phyloP scores from a whole-genome alignment of 2,113 vertebrate species.

The Tragelaphus imberbis region DNA sequence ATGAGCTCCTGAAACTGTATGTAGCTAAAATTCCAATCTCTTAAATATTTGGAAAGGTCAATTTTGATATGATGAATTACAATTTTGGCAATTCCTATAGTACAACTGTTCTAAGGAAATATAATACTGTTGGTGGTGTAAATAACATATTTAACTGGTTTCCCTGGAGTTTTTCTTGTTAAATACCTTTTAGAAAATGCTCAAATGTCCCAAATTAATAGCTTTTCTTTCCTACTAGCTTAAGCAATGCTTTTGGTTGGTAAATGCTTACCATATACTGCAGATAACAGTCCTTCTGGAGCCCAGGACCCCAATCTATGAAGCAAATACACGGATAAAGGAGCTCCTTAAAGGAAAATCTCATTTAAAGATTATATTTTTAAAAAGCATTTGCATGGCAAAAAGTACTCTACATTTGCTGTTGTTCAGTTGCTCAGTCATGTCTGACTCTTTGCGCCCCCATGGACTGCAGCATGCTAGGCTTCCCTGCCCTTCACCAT shows the following conservation, averaged over 20 bases:
- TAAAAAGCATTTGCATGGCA: background rate
- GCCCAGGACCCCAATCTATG: rapidly evolving
- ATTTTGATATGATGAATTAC: conserved; percentile 56
- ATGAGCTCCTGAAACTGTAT: conserved; percentile 62
- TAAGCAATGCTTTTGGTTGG: background rate
- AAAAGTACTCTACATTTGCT: background rate
- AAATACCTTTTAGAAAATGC: conserved; percentile 32
- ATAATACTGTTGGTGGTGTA: background rate
- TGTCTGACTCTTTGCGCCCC: background rate
- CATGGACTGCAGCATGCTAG: background rate
- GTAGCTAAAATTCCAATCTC: conserved; percentile 55
- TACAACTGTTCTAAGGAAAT: conserved; percentile 52
- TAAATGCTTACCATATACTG: background rate
- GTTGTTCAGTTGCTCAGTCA: background rate
- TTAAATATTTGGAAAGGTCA: conserved; percentile 73
- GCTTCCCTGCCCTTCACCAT: background rate
- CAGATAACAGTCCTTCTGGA: background rate
- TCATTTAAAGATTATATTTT: background rate
- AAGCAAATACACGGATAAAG: background rate
- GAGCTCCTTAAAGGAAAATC: background rate
- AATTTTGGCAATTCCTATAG: conserved; percentile 20
- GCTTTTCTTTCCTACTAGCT: background rate
- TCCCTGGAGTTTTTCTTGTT: conserved; percentile 1
- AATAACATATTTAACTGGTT: conserved; percentile 18
- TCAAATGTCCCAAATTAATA: background rate